These are phyloP conservation scores for Lethrus apterus DNA, from an alignment of 1,140 invertebrate genomes.

Conservation along the genomic window DNA sequence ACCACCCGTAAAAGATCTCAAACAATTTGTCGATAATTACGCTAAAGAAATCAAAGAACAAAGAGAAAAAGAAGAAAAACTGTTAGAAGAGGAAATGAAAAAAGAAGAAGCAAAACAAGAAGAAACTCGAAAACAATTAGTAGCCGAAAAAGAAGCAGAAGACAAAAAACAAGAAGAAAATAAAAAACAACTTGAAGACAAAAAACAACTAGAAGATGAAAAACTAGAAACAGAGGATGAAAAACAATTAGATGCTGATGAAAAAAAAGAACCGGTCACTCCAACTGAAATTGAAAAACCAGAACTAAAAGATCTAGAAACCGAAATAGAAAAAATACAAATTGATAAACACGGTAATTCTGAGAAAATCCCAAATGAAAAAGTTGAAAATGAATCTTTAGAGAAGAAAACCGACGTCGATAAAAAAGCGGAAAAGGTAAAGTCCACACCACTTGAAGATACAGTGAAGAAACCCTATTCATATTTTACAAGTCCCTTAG, in stretches of 20 bases:
- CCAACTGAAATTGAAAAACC: constrained; percentile 37
- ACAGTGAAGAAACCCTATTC: constrained; percentile 44
- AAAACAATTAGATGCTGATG: constrained; percentile 42
- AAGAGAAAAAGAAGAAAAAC: constrained; percentile 35
- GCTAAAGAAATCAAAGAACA: constrained; percentile 43
- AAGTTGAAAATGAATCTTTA: constrained; percentile 47
- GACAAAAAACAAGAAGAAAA: constrained; percentile 38
- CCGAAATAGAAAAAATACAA: constrained; percentile 47
- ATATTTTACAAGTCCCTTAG: constrained; percentile 79
- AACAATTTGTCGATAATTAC: constrained; percentile 64
- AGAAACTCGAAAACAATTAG: constrained; percentile 20
- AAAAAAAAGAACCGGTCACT: constrained; percentile 31
- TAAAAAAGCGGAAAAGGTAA: constrained; percentile 22
- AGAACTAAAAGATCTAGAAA: constrained; percentile 34
- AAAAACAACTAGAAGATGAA: constrained; percentile 39
- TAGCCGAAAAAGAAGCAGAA: constrained; percentile 30
- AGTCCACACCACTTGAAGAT: background rate
- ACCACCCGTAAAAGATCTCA: constrained; percentile 68
- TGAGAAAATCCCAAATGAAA: constrained; percentile 44
- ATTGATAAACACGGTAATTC: constrained; percentile 46
- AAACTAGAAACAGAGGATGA: constrained; percentile 44
- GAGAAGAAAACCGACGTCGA: constrained; percentile 45
- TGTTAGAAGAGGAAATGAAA: constrained; percentile 24
- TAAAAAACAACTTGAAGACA: constrained; percentile 42
- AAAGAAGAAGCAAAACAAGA: constrained; percentile 38